Evolutionary conservation across 2,113 vertebrate genomes (phyloP).

Genomic region (Oncorhynchus mykiss): DNA sequence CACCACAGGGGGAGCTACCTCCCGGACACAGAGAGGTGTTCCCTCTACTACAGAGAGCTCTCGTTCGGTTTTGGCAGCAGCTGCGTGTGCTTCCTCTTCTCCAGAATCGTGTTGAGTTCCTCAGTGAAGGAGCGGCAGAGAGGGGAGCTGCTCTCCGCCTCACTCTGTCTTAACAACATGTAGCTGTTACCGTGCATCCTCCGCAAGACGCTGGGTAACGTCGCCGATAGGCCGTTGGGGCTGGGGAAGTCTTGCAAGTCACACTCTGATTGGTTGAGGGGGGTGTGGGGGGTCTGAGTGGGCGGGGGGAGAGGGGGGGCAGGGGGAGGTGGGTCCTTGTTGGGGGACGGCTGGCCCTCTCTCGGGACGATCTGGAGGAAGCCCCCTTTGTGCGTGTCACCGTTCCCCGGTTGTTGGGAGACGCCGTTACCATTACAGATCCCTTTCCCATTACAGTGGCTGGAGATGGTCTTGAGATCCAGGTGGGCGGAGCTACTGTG

Average conservation of each 20-base stretch:
- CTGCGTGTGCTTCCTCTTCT: constrained; percentile 94
- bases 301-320: constrained; percentile 79
- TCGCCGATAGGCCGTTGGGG: constrained; percentile 74
- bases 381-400: constrained; percentile 47
- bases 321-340: constrained; percentile 66
- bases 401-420: constrained; percentile 59
- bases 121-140: constrained; percentile 85
- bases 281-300: constrained; percentile 29
- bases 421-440: constrained; percentile 30
- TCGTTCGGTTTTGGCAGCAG: constrained; percentile 88
- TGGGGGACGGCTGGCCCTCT: constrained; percentile 64
- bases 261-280: no score
- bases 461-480: constrained; percentile 90
- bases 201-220: constrained; percentile 87
- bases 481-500: constrained; percentile 69
- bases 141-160: constrained; percentile 74
- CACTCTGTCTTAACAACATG: constrained; percentile 88
- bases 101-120: constrained; percentile 94
- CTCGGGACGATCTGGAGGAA: constrained; percentile 82
- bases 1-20: constrained; percentile 39
- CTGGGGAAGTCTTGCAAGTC: constrained; percentile 50
- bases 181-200: constrained; percentile 97
- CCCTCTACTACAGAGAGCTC: constrained; percentile 86
- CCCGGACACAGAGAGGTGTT: background rate
- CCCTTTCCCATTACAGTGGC: constrained; percentile 77